These are phyloP conservation scores for Cromileptes altivelis DNA, from an alignment of 2,113 vertebrate species.

Conservation along the genomic window DNA sequence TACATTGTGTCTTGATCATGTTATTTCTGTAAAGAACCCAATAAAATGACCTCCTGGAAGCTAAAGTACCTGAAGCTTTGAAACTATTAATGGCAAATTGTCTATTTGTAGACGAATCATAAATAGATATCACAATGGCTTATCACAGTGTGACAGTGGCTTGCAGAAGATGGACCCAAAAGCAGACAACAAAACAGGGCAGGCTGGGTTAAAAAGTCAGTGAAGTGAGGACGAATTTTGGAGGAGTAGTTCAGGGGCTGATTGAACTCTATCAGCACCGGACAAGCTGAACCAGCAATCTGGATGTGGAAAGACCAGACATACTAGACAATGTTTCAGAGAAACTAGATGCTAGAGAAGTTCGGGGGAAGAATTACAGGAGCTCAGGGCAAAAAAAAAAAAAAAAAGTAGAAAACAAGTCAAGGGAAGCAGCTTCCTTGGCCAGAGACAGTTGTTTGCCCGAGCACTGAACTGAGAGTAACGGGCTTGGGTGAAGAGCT, in stretches of 20 bases:
- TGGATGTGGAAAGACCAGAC: background rate
- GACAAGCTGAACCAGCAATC: background rate
- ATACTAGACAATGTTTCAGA: background rate
- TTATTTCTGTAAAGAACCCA: conserved; percentile 38
- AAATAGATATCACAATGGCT: background rate
- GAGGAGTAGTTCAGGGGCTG: background rate
- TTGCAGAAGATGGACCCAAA: conserved; percentile 13
- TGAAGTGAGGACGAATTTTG: background rate
- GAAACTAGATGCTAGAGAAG: background rate
- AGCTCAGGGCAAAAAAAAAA: background rate
- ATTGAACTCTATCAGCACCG: background rate
- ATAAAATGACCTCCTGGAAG: conserved; percentile 44
- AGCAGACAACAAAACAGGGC: background rate
- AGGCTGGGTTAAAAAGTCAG: background rate
- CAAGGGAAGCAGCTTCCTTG: conserved; percentile 1
- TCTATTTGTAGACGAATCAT: conserved; percentile 28
- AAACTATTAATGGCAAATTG: conserved; percentile 23
- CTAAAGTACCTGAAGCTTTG: conserved; percentile 26
- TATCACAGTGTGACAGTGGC: background rate
- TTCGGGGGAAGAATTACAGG: conserved; percentile 22
- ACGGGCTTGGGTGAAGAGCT: conserved; percentile 25
- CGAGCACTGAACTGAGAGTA: conserved; percentile 29
- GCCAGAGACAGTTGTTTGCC: conserved; percentile 13
- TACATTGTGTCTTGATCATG: conserved; percentile 30
- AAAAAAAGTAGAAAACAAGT: conserved; percentile 15